These are phyloP conservation scores for Myiotriccus ornatus DNA, from an alignment of 2,797 vertebrate species.

Conservation along the genomic window DNA sequence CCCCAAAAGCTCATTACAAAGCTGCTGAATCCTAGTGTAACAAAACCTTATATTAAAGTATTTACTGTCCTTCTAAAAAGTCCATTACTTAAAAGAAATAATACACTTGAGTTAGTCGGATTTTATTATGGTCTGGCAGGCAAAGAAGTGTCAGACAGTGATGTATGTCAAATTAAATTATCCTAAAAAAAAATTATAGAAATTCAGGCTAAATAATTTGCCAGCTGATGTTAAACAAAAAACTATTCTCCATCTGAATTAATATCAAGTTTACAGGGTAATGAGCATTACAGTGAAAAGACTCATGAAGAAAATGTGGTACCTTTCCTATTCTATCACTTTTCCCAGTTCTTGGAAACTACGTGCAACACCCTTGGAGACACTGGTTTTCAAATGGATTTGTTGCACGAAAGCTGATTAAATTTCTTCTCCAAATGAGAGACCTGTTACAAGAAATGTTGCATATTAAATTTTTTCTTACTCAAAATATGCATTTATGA, in stretches of 20 bases:
- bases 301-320: neutral
- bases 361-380: neutral
- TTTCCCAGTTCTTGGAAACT: conserved; percentile 35
- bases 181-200: neutral
- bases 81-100: conserved; percentile 33
- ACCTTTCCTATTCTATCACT: conserved; percentile 9
- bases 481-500: conserved; percentile 61
- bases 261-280: neutral
- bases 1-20: conserved; percentile 62
- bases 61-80: conserved; percentile 39
- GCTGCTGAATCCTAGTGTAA: conserved; percentile 28
- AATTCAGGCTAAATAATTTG: neutral
- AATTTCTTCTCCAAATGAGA: conserved; percentile 44
- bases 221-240: neutral
- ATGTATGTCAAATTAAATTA: neutral
- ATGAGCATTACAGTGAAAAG: neutral
- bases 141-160: neutral
- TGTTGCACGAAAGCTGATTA: conserved; percentile 36
- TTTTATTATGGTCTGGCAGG: conserved; percentile 22
- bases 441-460: conserved; percentile 52
- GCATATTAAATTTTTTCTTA: conserved; percentile 58
- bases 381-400: conserved; percentile 31
- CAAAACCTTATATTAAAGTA: conserved; percentile 36
- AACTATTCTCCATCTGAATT: neutral
- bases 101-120: neutral